Percentiles rank a stretch among this genome's conserved stretches.
Conservation (phyloP, 2,113 vertebrate species). For the Dunckerocampus dactyliophorus region DNA sequence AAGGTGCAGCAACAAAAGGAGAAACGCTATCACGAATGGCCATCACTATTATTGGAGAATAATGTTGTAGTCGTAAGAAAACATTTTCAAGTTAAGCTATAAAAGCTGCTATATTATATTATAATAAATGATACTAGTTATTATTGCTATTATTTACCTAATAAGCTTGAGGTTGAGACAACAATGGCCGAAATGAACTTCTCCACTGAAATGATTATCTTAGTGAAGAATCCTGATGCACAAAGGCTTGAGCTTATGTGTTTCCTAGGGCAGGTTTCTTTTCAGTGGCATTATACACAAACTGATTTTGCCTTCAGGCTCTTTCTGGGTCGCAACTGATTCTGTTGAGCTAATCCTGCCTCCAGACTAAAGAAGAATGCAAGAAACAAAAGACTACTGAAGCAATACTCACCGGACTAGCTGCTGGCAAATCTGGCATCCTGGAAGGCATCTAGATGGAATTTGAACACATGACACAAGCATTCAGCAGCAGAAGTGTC, state of each 20-base stretch:
- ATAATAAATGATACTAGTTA: too few relatives aligned
- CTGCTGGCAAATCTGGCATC: slow-evolving; percentile 99
- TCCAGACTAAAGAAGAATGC: slow-evolving; percentile 13
- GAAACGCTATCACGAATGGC: neutral
- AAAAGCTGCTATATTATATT: neutral
- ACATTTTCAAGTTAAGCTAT: neutral
- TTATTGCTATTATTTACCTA: neutral
- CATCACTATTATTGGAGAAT: too few relatives aligned
- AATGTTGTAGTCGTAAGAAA: neutral
- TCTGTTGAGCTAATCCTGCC: slow-evolving; percentile 8
- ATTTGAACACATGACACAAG: slow-evolving; percentile 26
- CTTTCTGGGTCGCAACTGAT: slow-evolving; percentile 7
- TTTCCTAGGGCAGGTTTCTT: slow-evolving; percentile 34
- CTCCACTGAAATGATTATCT: slow-evolving; percentile 10
- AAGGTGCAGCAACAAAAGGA: neutral
- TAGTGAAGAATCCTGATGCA: slow-evolving; percentile 23
- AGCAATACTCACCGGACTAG: slow-evolving; percentile 86
- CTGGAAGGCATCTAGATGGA: slow-evolving; percentile 93
- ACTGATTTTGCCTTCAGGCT: neutral
- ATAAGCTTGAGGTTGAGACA: neutral
- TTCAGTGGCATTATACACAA: slow-evolving; percentile 8
- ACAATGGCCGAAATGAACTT: neutral
- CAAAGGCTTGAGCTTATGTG: slow-evolving; percentile 43
- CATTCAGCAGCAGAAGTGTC: neutral
- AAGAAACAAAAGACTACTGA: slow-evolving; percentile 6